Conservation (phyloP, 2,888 invertebrate genomes). For the Ectobius pallidus region DNA sequence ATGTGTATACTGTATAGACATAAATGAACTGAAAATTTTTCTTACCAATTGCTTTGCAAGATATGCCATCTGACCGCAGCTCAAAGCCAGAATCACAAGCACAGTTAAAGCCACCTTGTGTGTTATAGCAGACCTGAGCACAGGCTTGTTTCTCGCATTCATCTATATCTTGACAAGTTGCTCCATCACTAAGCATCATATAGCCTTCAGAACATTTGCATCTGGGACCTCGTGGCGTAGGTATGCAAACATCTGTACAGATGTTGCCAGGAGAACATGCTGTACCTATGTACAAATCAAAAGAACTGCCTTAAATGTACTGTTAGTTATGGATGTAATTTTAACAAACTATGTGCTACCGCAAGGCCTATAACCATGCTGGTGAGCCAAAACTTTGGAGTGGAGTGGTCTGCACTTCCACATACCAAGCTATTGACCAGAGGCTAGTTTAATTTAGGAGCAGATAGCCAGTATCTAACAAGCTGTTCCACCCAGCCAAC, state of each 20-base stretch:
- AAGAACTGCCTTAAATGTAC: constrained; percentile 60
- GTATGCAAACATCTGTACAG: constrained; percentile 65
- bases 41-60: constrained; percentile 70
- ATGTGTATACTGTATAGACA: too few species aligned
- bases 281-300: constrained; percentile 55
- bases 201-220: constrained; percentile 71
- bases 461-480: too few species aligned
- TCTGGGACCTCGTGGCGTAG: constrained; percentile 68
- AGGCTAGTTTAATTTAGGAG: too few species aligned
- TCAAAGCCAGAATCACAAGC: constrained; percentile 65
- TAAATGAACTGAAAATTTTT: too few species aligned
- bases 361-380: too few species aligned
- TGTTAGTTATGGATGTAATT: too few species aligned
- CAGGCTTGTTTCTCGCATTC: constrained; percentile 71
- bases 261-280: constrained; percentile 54
- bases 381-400: too few species aligned
- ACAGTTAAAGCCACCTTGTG: constrained; percentile 63
- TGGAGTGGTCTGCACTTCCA: too few species aligned
- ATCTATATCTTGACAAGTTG: constrained; percentile 69
- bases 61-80: constrained; percentile 54
- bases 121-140: constrained; percentile 68
- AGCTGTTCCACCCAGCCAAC: too few species aligned
- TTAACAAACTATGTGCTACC: too few species aligned
- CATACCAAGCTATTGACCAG: too few species aligned
- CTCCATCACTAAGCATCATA: constrained; percentile 58